Percentiles rank a stretch among this genome's conserved stretches.
These are phyloP conservation scores for Pachyseris speciosa DNA, from an alignment of 64 coral and sea anemone species.

Conservation along the genomic window DNA sequence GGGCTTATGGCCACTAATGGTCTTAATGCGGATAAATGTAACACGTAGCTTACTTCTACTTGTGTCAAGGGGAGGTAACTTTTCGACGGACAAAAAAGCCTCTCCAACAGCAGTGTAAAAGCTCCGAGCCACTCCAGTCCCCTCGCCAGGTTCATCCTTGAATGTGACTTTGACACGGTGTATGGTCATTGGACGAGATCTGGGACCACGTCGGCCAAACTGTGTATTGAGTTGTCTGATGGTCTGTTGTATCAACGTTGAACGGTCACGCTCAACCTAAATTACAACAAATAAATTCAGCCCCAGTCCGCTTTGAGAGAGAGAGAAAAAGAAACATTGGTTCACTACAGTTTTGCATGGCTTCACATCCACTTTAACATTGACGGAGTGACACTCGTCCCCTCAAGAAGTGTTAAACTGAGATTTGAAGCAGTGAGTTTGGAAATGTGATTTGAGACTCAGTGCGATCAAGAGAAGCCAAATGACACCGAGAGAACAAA, in stretches of 20 bases:
- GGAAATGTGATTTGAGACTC: no score
- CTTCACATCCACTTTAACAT: no score
- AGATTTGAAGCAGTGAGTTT: no score
- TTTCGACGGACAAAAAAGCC: constrained; percentile 90
- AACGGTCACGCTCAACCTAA: constrained; percentile 90
- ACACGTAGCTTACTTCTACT: constrained; percentile 38
- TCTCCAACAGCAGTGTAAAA: constrained; percentile 95
- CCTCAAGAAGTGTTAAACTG: no score
- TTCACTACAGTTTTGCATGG: no score
- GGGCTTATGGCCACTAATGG: no score
- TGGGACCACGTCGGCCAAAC: constrained; percentile 90
- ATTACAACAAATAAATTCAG: not conserved
- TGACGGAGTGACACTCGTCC: no score
- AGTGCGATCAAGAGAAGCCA: no score
- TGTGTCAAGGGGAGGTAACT: constrained; percentile 84
- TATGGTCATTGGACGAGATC: constrained; percentile 92
- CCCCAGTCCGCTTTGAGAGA: no score
- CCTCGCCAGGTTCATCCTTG: constrained; percentile 98
- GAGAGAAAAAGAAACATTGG: no score
- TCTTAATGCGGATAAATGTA: no score
- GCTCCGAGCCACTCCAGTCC: constrained; percentile 92
- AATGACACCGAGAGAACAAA: no score
- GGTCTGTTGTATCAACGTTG: constrained; percentile 87
- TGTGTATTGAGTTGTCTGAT: constrained; percentile 92
- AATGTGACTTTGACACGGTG: constrained; percentile 97